Evolutionary conservation across 2,888 invertebrate species (phyloP), one percentile per base, ranked within the genome.

Genomic region (Rhingia rostrata): DNA sequence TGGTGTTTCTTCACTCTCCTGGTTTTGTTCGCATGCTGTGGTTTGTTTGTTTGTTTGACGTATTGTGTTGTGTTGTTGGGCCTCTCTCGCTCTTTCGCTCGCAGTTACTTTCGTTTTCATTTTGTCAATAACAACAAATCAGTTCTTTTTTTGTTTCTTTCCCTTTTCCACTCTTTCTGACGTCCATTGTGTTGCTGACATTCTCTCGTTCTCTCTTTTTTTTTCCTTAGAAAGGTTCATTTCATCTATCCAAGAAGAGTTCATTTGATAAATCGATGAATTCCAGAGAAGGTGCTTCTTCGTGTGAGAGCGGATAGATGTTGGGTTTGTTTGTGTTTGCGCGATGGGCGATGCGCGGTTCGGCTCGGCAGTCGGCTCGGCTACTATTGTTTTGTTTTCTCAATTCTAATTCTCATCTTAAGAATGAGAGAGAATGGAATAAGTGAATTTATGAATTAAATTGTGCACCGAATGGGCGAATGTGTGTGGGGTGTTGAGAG

Each of bases 111-210:
- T 84, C 84, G 49, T 74, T 84, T 84, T 84, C 84, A 80, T 53
- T 80, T 80, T 51, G 74, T 84, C 84, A 84, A 84, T 80, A 80
- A 80, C 12, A 84, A 84, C 84, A 84, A 84, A 84, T 43, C 37
- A 43, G 63, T 72, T 66, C 14, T 41, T 39, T 39, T 41, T 41
- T 63, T 4, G 33, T 32, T 22, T 14, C 35, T 37, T 33, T 63
- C 9, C 22, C 14, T 64, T 12, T 14, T 33, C 6, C 9, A 30
- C 35, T 37, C 53, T 6, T 43, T 82, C 47, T 37, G 41, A 37
- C 54, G 39, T 47, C 45, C 43, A 22, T 43, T 41, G 33, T 30
- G 41, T 37, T 60, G 33, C 47, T 12, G 32, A 49, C 37, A 37
- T 22, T 60, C 22, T 39, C 41, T 72, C 35, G 61, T 58, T 61